These are phyloP conservation scores for Siderastrea radians DNA, from an alignment of 92 coral and sea anemone genomes.

Conservation along the genomic window DNA sequence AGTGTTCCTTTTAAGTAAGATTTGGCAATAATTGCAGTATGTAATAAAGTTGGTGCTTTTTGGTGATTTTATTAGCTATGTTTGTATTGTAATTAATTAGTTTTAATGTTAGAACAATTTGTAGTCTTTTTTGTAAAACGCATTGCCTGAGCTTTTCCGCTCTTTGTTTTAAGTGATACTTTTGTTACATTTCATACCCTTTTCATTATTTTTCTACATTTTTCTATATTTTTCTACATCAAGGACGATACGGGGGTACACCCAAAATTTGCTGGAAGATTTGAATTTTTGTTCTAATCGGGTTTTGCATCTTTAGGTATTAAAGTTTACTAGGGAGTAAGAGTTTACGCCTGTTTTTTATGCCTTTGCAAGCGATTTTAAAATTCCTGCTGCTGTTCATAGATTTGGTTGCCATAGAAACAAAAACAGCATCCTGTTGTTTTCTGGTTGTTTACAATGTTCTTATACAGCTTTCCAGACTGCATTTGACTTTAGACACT, in stretches of 20 bases:
- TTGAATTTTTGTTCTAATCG: constrained; percentile 4
- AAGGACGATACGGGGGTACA: constrained; percentile 1
- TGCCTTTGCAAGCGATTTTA: constrained; percentile 3
- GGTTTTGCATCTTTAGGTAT: constrained; percentile 28
- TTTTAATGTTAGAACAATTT: too few relatives aligned
- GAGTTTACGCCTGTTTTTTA: background rate
- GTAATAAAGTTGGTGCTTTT: too few relatives aligned
- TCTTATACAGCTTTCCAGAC: constrained; percentile 4
- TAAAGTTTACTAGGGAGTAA: constrained; percentile 8
- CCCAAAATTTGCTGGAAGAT: constrained; percentile 24
- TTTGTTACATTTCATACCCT: too few relatives aligned
- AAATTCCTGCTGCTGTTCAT: constrained; percentile 26
- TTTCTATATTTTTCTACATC: too few relatives aligned
- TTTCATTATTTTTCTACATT: too few relatives aligned
- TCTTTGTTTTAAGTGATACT: too few relatives aligned
- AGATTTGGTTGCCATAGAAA: constrained; percentile 33
- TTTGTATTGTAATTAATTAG: too few relatives aligned
- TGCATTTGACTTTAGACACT: background rate
- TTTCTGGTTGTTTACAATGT: constrained; percentile 19
- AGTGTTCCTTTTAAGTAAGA: too few relatives aligned
- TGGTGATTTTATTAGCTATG: too few relatives aligned
- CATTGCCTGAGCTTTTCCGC: too few relatives aligned
- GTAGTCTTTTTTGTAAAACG: too few relatives aligned
- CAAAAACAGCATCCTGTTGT: constrained; percentile 24
- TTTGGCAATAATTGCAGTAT: too few relatives aligned